phyloP scores from a whole-genome alignment of 2,113 vertebrate genomes.

The Poeciliopsis turrubarensis region DNA sequence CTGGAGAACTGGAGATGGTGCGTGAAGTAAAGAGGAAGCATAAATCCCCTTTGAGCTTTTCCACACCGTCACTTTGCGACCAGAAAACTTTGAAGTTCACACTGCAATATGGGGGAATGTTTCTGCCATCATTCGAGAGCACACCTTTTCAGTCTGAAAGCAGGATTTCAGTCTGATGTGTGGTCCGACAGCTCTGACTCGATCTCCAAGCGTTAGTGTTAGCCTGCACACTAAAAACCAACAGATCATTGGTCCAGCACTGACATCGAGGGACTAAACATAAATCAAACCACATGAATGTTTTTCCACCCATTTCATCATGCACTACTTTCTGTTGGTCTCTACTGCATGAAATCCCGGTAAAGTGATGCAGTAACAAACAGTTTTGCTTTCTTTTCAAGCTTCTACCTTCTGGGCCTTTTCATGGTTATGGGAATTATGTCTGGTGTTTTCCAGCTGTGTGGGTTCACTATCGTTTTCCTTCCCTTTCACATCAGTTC shows the following conservation, averaged over 20 bases:
- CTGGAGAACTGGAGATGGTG: constrained; percentile 58
- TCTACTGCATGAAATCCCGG: background rate
- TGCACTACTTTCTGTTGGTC: background rate
- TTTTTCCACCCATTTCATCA: background rate
- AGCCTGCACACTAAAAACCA: background rate
- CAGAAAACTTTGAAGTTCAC: too few relatives aligned
- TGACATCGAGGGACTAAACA: background rate
- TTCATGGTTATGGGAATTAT: background rate
- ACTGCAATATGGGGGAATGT: too few relatives aligned
- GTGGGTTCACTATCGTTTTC: background rate
- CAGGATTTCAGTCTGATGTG: too few relatives aligned
- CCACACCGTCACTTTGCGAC: too few relatives aligned
- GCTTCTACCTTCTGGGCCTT: background rate
- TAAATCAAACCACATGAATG: background rate
- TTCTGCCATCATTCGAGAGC: too few relatives aligned
- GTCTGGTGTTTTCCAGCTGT: constrained; percentile 5
- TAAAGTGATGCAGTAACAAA: background rate
- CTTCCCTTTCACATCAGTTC: constrained; percentile 36
- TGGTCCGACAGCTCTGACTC: too few relatives aligned
- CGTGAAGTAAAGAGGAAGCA: background rate
- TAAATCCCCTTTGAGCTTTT: too few relatives aligned
- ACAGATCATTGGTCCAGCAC: background rate
- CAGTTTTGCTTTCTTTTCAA: background rate
- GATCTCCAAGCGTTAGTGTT: too few relatives aligned
- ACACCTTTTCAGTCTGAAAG: too few relatives aligned